These are phyloP conservation scores for Meloidogyne floridensis DNA, from an alignment of 1,140 invertebrate species.

Conservation along the genomic window DNA sequence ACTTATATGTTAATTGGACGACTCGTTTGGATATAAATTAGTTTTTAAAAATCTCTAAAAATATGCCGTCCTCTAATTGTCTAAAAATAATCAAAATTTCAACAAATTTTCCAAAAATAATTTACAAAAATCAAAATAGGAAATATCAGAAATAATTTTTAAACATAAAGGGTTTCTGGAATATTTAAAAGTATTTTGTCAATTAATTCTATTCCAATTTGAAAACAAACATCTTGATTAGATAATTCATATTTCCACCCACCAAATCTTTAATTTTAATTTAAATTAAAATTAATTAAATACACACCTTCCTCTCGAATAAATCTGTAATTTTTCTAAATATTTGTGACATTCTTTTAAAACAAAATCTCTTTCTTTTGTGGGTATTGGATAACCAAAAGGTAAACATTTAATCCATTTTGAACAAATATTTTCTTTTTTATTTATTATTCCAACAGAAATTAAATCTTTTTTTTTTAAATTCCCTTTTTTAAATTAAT, in stretches of 20 bases:
- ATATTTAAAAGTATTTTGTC: conserved; percentile 28
- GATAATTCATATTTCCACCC: conserved; percentile 55
- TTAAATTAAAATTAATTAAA: neutral
- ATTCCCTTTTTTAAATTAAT: neutral
- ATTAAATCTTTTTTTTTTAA: conserved; percentile 29
- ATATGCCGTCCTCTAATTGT: too few relatives aligned
- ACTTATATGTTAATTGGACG: too few relatives aligned
- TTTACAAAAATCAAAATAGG: neutral
- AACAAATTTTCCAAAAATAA: too few relatives aligned
- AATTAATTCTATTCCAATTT: conserved; percentile 37
- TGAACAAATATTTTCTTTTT: conserved; percentile 36
- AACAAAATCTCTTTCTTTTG: conserved; percentile 39
- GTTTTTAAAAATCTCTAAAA: too few relatives aligned
- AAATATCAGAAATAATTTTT: neutral
- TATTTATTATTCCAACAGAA: conserved; percentile 35
- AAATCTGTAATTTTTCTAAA: conserved; percentile 45
- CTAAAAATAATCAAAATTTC: too few relatives aligned
- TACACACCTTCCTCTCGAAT: conserved; percentile 43
- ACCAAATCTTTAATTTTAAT: conserved; percentile 43
- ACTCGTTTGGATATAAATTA: too few relatives aligned
- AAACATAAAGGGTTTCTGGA: conserved; percentile 20
- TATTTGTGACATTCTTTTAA: conserved; percentile 29
- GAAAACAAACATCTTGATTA: conserved; percentile 52
- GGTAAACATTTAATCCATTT: conserved; percentile 36
- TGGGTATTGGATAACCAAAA: conserved; percentile 51